Base-by-base conservation (phyloP, 2,888 invertebrate species). In the Pristionchus entomophagus region DNA sequence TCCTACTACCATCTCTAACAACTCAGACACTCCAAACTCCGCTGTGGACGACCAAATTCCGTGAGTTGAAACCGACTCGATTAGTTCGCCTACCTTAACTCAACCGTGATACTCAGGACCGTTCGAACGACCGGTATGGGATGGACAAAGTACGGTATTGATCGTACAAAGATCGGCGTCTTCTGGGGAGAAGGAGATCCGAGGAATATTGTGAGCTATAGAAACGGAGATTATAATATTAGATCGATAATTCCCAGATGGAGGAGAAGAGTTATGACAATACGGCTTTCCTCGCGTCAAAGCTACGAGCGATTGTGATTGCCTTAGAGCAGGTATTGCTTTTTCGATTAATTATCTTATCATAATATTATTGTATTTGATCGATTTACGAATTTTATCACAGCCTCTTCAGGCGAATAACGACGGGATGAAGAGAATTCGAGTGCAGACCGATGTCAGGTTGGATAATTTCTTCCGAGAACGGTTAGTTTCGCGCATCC, bases 301-400 rank as follows among this genome's bases (percentile, higher is more conserved):
- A 45, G 83, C 45, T 84, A 14, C 65, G 45, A 53, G 26, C 83
- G 45, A 84, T 84, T 22, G 59, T 84, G n/a, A 65, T 45, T 2
- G 83, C 83, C 0, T 19, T 84, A 5, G 83, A 84, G 29, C 83
- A 84, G 49, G 83, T 65, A 5, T 17, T 17, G 5, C 0, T 3
- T 22, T n/a, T 4, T 80, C 19, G n/a, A 17, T 32, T 32, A 0
- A 73, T 41, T 26, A 10, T 41, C n/a, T 29, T 3, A n/a, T n/a
- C 12, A 29, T 29, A n/a, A n/a, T n/a, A n/a, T n/a, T n/a, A n/a
- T 29, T 29, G 29, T 12, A 29, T n/a, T n/a, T n/a, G n/a, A n/a
- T n/a, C n/a, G n/a, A n/a, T n/a, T n/a, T n/a, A n/a, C n/a, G n/a
- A n/a, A n/a, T n/a, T n/a, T n/a, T n/a, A n/a, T n/a, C n/a, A n/a